These are phyloP conservation scores for Azorinus chamasolen DNA, from an alignment of 2,888 invertebrate genomes.

Conservation along the genomic window DNA sequence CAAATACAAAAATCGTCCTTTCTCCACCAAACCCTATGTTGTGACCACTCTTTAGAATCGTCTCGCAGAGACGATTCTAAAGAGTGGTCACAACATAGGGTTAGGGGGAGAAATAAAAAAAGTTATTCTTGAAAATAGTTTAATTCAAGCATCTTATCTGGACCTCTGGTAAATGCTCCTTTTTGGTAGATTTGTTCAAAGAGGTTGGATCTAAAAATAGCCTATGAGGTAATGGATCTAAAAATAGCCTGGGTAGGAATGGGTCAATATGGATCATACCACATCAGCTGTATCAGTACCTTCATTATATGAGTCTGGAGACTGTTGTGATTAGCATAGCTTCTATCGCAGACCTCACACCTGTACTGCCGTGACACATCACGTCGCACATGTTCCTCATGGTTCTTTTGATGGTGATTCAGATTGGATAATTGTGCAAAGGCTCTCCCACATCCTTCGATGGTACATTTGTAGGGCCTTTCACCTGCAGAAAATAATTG, in stretches of 20 bases:
- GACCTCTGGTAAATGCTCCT: no score
- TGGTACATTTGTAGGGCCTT: slow-evolving; percentile 97
- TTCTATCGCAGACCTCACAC: slow-evolving; percentile 98
- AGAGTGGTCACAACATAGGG: no score
- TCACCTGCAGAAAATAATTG: slow-evolving; percentile 91
- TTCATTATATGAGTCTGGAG: slow-evolving; percentile 98
- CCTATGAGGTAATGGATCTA: neutral
- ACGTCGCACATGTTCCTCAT: slow-evolving; percentile 98
- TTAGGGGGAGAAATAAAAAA: no score
- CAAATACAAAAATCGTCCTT: no score
- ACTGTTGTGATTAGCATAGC: slow-evolving; percentile 98
- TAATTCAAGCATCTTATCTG: no score
- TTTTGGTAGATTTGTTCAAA: no score
- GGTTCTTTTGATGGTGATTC: slow-evolving; percentile 97
- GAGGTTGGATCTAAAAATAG: no score
- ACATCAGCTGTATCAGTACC: slow-evolving; percentile 88
- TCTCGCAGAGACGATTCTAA: no score
- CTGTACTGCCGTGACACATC: slow-evolving; percentile 92
- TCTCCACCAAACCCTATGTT: no score
- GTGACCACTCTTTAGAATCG: no score
- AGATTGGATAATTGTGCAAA: slow-evolving; percentile 98
- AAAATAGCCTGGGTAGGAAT: neutral
- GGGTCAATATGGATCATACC: neutral
- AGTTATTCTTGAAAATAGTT: no score
- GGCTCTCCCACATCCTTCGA: slow-evolving; percentile 97